Evolutionary conservation across 2,113 vertebrate genomes (phyloP).

Genomic region (Capreolus pygargus): DNA sequence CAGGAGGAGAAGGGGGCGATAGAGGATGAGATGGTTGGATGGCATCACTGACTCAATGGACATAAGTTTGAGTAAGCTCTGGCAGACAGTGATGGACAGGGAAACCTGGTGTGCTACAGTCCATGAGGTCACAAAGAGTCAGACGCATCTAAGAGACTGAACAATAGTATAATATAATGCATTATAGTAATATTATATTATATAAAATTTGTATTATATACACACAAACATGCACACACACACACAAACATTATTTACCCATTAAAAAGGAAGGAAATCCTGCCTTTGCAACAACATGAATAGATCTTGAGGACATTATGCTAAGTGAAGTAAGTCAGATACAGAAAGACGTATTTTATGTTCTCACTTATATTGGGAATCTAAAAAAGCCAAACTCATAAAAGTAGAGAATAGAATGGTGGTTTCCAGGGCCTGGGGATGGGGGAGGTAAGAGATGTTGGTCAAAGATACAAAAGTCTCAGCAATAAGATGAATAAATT

Average conservation of each 20-base stretch:
- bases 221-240: background rate
- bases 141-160: background rate
- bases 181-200: background rate
- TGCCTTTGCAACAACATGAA: background rate
- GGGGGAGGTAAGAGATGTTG: background rate
- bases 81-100: background rate
- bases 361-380: background rate
- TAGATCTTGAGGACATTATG: background rate
- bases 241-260: background rate
- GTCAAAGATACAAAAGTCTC: background rate
- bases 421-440: background rate
- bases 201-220: background rate
- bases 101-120: background rate
- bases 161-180: background rate
- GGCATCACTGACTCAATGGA: background rate
- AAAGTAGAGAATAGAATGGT: background rate
- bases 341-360: background rate
- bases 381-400: background rate
- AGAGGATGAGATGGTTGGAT: background rate
- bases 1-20: background rate
- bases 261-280: background rate
- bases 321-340: background rate
- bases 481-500: background rate
- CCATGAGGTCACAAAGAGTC: background rate
- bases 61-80: background rate